A percentile compares a stretch with the other conserved stretches of the same genome.
Conservation (phyloP, 2,888 invertebrate genomes). For the Tachina fera region DNA sequence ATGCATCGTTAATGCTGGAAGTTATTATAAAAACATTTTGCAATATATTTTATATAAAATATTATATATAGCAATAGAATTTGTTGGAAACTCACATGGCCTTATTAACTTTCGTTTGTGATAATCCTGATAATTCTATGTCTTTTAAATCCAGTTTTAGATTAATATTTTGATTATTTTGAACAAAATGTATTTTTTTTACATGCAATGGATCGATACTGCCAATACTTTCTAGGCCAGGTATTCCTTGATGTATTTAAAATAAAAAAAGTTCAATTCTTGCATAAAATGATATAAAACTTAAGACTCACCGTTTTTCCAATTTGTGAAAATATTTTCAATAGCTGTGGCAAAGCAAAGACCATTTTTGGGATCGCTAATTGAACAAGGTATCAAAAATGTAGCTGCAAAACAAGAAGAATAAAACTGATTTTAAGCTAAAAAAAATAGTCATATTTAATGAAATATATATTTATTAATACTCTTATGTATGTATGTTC, state of each 20-base stretch:
- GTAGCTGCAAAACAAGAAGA: constrained; percentile 65
- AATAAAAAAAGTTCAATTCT: neutral
- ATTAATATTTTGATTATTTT: constrained; percentile 84
- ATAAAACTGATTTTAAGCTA: too few species aligned
- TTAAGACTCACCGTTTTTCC: constrained; percentile 67
- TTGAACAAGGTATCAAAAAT: constrained; percentile 69
- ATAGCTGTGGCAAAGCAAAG: constrained; percentile 67
- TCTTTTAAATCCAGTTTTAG: constrained; percentile 86
- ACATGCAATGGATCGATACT: constrained; percentile 86
- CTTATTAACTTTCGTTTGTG: constrained; percentile 40
- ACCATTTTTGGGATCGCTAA: constrained; percentile 62
- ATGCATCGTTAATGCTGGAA: constrained; percentile 82
- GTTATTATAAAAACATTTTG: neutral
- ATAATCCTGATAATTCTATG: constrained; percentile 84
- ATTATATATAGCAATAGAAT: too few species aligned
- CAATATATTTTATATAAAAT: too few species aligned
- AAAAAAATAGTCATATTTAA: neutral
- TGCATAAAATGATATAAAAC: neutral
- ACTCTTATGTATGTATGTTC: too few species aligned
- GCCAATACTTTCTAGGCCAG: constrained; percentile 81
- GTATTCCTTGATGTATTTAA: constrained; percentile 66
- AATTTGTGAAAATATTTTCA: constrained; percentile 71
- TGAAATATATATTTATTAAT: neutral
- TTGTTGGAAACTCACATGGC: constrained; percentile 38
- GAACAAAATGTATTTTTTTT: constrained; percentile 86